phyloP scores from a whole-genome alignment of 2,113 vertebrate species.

The Raja brachyura region DNA sequence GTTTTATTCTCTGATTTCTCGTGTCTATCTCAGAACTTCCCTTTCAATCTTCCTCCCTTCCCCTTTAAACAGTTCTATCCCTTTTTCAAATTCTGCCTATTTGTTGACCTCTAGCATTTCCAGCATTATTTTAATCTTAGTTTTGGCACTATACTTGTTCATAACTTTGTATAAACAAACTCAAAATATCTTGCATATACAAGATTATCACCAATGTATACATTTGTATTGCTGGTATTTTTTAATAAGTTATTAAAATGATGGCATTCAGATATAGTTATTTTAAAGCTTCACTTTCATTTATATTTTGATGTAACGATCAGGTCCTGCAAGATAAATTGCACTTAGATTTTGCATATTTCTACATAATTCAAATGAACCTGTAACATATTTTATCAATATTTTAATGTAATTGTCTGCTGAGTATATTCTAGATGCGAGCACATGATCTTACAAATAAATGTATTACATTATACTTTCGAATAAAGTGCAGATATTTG shows the following conservation, averaged over 20 bases:
- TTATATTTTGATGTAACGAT: background rate
- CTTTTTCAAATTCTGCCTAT: too few relatives aligned
- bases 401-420: background rate
- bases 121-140: too few relatives aligned
- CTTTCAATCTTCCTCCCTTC: too few relatives aligned
- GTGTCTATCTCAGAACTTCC: too few relatives aligned
- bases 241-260: background rate
- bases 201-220: background rate
- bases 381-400: background rate
- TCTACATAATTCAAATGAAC: background rate
- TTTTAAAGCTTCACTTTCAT: background rate
- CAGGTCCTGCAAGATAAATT: background rate
- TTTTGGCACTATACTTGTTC: too few relatives aligned
- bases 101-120: too few relatives aligned
- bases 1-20: too few relatives aligned
- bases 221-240: background rate
- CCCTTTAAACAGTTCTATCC: too few relatives aligned
- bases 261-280: background rate
- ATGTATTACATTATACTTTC: background rate
- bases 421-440: background rate
- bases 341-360: background rate
- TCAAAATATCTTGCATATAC: background rate
- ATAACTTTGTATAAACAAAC: too few relatives aligned
- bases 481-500: constrained; percentile 15
- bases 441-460: background rate